Conservation (phyloP, 1,140 invertebrate species). For the Apis mellifera region Amel_HAv3.1 CM009932.2:7040001-7040500, state of each 20-base stretch:
- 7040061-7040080: not conserved
- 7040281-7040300: constrained; percentile 65
- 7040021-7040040: not conserved
- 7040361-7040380: constrained; percentile 40
- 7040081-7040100: not conserved
- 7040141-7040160: constrained; percentile 47
- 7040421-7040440: constrained; percentile 82
- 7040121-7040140: constrained; percentile 61
- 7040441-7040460: constrained; percentile 80
- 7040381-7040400: constrained; percentile 55
- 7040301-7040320: constrained; percentile 59
- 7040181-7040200: constrained; percentile 38
- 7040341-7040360: too few species aligned
- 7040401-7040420: constrained; percentile 78
- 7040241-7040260: constrained; percentile 53
- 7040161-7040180: constrained; percentile 37
- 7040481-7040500: constrained; percentile 75
- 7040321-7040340: not conserved
- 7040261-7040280: constrained; percentile 68
- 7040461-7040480: constrained; percentile 81
- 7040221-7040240: constrained; percentile 37
- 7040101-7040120: constrained; percentile 25
- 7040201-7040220: constrained; percentile 34
- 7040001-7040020: not conserved
- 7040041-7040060: not conserved